Evolutionary conservation across 2,113 vertebrate species (phyloP).

Genomic region (Nerophis ophidion): DNA sequence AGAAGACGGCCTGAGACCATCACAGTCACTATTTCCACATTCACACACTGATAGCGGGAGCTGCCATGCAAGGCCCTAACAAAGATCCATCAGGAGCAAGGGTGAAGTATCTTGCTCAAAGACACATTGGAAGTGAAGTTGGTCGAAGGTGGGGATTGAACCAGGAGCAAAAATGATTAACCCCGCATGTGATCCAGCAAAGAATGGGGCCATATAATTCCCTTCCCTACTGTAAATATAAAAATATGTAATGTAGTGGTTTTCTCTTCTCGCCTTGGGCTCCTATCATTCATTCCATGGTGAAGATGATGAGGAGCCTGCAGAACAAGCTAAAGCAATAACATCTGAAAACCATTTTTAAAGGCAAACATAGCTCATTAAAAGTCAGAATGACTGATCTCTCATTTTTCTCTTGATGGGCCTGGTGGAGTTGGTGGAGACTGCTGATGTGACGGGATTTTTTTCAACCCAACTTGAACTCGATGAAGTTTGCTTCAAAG

Average conservation of each 20-base stretch:
- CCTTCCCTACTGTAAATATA: no score
- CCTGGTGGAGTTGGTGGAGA: slow-evolving; percentile 33
- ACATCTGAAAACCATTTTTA: neutral
- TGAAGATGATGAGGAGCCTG: slow-evolving; percentile 22
- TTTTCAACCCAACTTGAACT: slow-evolving; percentile 35
- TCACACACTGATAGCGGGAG: no score
- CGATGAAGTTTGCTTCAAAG: slow-evolving; percentile 45
- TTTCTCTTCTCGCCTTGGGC: slow-evolving; percentile 8
- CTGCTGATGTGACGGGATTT: slow-evolving; percentile 47
- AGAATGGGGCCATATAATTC: no score
- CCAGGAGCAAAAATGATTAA: no score
- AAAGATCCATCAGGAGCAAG: no score
- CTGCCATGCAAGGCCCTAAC: no score
- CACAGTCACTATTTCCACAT: no score
- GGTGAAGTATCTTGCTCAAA: no score
- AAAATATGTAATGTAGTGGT: neutral
- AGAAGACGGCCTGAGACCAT: no score
- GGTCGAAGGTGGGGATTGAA: no score
- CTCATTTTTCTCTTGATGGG: slow-evolving; percentile 28
- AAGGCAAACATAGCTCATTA: slow-evolving; percentile 32
- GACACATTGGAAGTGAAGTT: no score
- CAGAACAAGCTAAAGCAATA: slow-evolving; percentile 15
- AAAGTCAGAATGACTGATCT: slow-evolving; percentile 38
- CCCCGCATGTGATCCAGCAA: no score
- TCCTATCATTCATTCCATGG: slow-evolving; percentile 6